Evolutionary conservation across 35 echinoderm and acorn worm genomes (phyloP).

Genomic region (Stichopus chloronotus): DNA sequence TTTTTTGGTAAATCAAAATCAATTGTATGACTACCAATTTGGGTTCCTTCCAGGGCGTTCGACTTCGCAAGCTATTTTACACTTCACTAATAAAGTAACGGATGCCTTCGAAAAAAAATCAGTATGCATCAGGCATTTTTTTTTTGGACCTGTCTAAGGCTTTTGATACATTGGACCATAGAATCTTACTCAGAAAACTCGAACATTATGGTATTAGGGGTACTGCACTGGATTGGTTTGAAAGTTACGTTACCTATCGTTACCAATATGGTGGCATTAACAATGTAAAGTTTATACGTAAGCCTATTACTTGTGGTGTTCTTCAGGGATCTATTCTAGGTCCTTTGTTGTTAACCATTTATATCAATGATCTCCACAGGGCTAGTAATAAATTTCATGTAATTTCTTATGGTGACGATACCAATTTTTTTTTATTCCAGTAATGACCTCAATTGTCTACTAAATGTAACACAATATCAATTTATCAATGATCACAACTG

Average conservation of each 20-base stretch:
- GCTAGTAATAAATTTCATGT: neutral
- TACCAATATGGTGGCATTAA: constrained; percentile 60
- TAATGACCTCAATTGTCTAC: too few relatives aligned
- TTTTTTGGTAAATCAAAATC: constrained; percentile 46
- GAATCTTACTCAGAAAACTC: constrained; percentile 55
- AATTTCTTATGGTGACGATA: too few relatives aligned
- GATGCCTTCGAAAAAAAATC: constrained; percentile 14
- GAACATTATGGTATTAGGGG: constrained; percentile 32
- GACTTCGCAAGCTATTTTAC: constrained; percentile 47
- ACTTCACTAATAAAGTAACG: constrained; percentile 28
- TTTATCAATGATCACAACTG: too few relatives aligned
- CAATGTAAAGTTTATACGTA: neutral
- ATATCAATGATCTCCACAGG: constrained; percentile 49
- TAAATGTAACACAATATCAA: too few relatives aligned
- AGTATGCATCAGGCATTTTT: constrained; percentile 34
- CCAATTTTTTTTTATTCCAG: too few relatives aligned
- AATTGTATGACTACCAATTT: constrained; percentile 38
- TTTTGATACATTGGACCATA: constrained; percentile 63
- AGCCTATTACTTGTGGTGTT: constrained; percentile 35
- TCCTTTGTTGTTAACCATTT: constrained; percentile 40
- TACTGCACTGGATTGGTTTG: constrained; percentile 21
- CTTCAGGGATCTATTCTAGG: constrained; percentile 59
- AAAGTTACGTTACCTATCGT: constrained; percentile 53
- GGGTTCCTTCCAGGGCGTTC: constrained; percentile 42
- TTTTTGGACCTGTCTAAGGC: constrained; percentile 72